A percentile compares a stretch with the other conserved stretches of the same genome.
These are phyloP conservation scores for Pseudorhombus dupliciocellatus DNA, from an alignment of 2,113 vertebrate species.

Conservation along the genomic window DNA sequence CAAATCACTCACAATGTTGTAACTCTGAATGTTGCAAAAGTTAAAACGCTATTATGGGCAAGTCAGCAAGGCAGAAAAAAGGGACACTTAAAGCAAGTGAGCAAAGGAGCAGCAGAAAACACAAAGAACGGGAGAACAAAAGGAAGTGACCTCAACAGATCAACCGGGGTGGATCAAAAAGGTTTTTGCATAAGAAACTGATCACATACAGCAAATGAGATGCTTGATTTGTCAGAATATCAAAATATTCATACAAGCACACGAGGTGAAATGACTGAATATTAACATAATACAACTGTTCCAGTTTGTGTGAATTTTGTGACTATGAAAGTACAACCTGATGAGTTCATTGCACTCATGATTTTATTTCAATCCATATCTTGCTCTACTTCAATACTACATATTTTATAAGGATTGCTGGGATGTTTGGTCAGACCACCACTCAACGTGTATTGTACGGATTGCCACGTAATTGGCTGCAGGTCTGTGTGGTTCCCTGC, in stretches of 20 bases:
- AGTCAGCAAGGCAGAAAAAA: background rate
- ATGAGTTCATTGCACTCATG: background rate
- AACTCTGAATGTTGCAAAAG: constrained; percentile 16
- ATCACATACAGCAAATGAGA: constrained; percentile 30
- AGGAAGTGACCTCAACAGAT: background rate
- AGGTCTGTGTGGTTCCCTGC: background rate
- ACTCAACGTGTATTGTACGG: background rate
- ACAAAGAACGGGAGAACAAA: background rate
- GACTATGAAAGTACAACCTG: too few species aligned
- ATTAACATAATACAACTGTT: background rate
- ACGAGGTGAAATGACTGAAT: background rate
- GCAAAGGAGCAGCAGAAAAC: background rate
- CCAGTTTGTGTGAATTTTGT: too few species aligned
- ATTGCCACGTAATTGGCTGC: background rate
- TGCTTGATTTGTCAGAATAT: constrained; percentile 18
- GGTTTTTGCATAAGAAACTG: background rate
- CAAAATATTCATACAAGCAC: constrained; percentile 23
- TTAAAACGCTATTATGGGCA: constrained; percentile 16
- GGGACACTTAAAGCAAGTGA: background rate
- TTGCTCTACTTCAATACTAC: background rate
- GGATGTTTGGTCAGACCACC: background rate
- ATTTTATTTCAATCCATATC: background rate
- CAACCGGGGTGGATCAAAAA: background rate
- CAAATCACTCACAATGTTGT: constrained; percentile 11
- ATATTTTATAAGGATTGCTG: background rate